Evolutionary conservation across 2,888 invertebrate species (phyloP).

Genomic region (Sepiola atlantica): DNA sequence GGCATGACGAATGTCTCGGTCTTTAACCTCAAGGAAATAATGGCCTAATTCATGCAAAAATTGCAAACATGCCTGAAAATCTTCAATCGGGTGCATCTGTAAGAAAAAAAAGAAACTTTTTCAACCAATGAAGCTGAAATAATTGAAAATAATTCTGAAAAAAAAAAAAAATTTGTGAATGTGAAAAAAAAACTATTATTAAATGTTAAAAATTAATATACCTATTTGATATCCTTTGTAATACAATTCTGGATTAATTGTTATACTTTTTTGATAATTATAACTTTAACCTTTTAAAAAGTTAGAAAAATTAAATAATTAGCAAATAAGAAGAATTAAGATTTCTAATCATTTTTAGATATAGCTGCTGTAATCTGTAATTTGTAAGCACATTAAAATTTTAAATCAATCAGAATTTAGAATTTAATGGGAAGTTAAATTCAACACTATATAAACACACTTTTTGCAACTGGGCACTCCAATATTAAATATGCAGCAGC

Average conservation of each 20-base stretch:
- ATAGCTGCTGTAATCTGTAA: no score
- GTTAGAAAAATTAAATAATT: no score
- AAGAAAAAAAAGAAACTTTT: conserved; percentile 54
- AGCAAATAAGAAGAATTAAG: no score
- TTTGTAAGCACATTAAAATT: no score
- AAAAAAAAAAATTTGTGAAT: no score
- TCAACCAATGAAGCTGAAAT: background rate
- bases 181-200: background rate
- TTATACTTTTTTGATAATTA: background rate
- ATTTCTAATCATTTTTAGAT: no score
- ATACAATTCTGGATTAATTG: background rate
- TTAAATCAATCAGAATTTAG: no score
- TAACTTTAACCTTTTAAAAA: no score
- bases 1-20: conserved; percentile 98
- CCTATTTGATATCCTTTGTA: background rate
- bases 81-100: conserved; percentile 98
- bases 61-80: conserved; percentile 98
- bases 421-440: no score
- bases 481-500: no score
- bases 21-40: conserved; percentile 97
- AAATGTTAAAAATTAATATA: background rate
- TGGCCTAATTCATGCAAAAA: conserved; percentile 99
- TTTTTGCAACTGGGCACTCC: no score
- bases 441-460: no score
- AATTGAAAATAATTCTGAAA: background rate